These are phyloP conservation scores for Yponomeuta malinellus DNA, from an alignment of 2,888 invertebrate genomes.

Conservation along the genomic window DNA sequence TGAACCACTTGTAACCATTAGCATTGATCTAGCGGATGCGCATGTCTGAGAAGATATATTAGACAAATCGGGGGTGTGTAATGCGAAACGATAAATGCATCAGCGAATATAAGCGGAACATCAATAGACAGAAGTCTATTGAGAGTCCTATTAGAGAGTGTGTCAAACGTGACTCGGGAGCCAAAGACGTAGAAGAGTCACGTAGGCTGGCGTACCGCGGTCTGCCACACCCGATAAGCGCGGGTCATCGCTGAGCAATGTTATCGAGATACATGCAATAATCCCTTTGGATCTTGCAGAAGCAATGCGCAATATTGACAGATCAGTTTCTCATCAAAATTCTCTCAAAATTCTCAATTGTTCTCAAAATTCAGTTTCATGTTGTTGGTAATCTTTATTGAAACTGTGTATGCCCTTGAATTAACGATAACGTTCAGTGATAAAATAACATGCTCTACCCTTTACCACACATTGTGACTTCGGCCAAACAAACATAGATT, in stretches of 20 bases:
- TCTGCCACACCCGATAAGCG: conserved; percentile 14
- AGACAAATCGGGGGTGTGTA: not conserved
- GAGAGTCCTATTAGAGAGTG: conserved; percentile 44
- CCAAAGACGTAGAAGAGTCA: conserved; percentile 39
- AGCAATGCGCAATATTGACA: not conserved
- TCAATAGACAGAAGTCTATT: conserved; percentile 30
- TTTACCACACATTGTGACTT: not conserved
- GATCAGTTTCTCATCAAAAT: not conserved
- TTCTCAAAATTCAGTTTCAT: not conserved
- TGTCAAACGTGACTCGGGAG: conserved; percentile 59
- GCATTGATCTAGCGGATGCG: conserved; percentile 61
- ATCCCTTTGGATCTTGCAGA: not conserved
- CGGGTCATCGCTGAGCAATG: conserved; percentile 4
- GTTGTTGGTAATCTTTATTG: not conserved
- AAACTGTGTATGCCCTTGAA: not conserved
- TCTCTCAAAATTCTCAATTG: too few relatives aligned
- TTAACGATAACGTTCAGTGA: not conserved
- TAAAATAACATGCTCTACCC: not conserved
- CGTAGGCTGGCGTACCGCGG: conserved; percentile 33
- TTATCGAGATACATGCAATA: conserved; percentile 8
- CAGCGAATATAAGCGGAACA: conserved; percentile 29
- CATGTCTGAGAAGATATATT: conserved; percentile 33
- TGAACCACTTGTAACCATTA: conserved; percentile 48
- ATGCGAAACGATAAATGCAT: not conserved
- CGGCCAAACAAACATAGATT: conserved; percentile 2